These are phyloP conservation scores for Galemys pyrenaicus DNA, from an alignment of 2,113 vertebrate species.

Conservation along the genomic window DNA sequence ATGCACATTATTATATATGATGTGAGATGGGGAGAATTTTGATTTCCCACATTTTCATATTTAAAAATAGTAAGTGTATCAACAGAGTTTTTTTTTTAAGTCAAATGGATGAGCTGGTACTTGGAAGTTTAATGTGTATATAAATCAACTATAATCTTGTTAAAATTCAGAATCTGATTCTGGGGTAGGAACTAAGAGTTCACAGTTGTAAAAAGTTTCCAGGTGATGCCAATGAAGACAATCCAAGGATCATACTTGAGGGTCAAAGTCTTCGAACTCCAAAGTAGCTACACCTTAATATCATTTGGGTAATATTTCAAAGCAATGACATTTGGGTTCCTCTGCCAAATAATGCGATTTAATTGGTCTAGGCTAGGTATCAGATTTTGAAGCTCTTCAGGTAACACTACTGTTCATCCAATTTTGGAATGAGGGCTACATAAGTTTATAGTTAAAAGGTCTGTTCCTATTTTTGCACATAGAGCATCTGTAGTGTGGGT, in stretches of 20 bases:
- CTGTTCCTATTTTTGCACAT: background rate
- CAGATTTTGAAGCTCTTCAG: background rate
- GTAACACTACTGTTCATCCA: background rate
- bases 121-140: background rate
- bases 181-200: background rate
- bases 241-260: background rate
- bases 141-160: background rate
- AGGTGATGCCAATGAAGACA: background rate
- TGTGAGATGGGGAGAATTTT: background rate
- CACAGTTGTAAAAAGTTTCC: background rate
- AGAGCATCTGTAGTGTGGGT: background rate
- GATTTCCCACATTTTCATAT: background rate
- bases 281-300: background rate
- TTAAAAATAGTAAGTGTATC: background rate
- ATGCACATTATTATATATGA: no score
- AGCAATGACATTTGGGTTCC: accelerated
- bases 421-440: background rate
- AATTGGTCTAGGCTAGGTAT: background rate
- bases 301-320: background rate
- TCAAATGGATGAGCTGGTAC: background rate
- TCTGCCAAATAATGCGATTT: background rate
- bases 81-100: background rate
- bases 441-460: slow-evolving; percentile 10
- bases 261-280: background rate
- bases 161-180: slow-evolving; percentile 28